These are phyloP conservation scores for Deilephila porcellus DNA, from an alignment of 2,888 invertebrate genomes.

Conservation along the genomic window DNA sequence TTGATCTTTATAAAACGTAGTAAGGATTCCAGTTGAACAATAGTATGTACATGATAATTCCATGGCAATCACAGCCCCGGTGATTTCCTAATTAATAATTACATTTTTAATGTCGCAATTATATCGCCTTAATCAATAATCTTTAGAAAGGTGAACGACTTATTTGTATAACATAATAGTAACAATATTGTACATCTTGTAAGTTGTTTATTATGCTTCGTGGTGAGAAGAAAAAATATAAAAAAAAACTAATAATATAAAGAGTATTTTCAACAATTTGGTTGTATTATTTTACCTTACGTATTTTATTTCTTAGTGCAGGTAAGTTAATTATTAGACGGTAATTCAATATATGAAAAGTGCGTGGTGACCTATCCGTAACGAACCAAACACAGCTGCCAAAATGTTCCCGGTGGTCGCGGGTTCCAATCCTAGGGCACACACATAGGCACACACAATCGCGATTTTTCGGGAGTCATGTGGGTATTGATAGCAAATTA, in stretches of 20 bases:
- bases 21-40: no score
- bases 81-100: background rate
- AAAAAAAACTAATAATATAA: slow-evolving; percentile 45
- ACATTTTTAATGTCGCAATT: slow-evolving; percentile 8
- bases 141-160: background rate
- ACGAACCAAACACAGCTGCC: no score
- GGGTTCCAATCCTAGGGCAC: no score
- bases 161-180: slow-evolving; percentile 1
- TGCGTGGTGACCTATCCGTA: no score
- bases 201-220: slow-evolving; percentile 43
- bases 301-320: background rate
- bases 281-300: slow-evolving; percentile 15
- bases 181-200: slow-evolving; percentile 43
- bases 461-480: no score
- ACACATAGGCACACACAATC: no score
- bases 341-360: no score
- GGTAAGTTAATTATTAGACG: background rate
- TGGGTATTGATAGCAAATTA: no score
- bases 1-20: no score
- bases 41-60: no score
- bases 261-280: slow-evolving; percentile 44
- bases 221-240: slow-evolving; percentile 47
- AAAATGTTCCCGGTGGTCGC: no score
- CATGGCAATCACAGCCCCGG: no score
- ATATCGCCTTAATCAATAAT: slow-evolving; percentile 2